Evolutionary conservation across 2,113 vertebrate species (phyloP), one percentile per base, ranked within the genome.

Genomic region (Oenanthe oenanthe): DNA sequence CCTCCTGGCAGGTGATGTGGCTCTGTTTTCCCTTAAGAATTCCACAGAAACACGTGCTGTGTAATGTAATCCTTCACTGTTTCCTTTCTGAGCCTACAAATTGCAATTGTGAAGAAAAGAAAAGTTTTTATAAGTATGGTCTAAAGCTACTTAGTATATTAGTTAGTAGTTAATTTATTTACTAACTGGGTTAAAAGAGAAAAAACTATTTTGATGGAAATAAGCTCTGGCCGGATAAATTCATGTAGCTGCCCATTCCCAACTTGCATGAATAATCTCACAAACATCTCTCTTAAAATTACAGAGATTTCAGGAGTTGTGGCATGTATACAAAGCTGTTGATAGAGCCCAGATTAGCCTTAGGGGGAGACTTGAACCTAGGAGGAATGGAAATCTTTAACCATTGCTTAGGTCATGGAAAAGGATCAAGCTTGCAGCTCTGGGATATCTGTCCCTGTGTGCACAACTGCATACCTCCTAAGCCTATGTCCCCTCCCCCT

Each of bases 381-480:
- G 17, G 38, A 84, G 60, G 47, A 71, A 48, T 66, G 79, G 79
- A 94, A 94, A 91, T 77, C 80, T 84, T 88, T 86, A 91, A 84
- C 57, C n/a, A 65, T 86, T 91, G 80, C 86, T 92, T 95, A 95
- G 80, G 83, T 93, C 83, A 95, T 93, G 91, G 92, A 92, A 96
- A 95, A 86, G 89, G 86, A 75, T 31, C 56, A 75, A 58, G 89
- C 72, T 86, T 19, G 3, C 56, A 71, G 56, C 43, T 91, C 92
- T 93, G 77, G 71, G n/a, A 81, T 95, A 56, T 93, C 92, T 77
- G 51, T 71, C 76, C 68, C 71, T 54, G 57, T 20, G 22, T 47
- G 48, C 77, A 71, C 60, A 90, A 94, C 80, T 87, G 87, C 80
- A 54, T 86, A 47, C 40, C 61, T 93, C 57, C 73, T 63, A 57